Percentiles rank a stretch among this genome's conserved stretches.
These are phyloP conservation scores for Julus scanicus DNA, from an alignment of 2,888 invertebrate genomes.

Conservation along the genomic window DNA sequence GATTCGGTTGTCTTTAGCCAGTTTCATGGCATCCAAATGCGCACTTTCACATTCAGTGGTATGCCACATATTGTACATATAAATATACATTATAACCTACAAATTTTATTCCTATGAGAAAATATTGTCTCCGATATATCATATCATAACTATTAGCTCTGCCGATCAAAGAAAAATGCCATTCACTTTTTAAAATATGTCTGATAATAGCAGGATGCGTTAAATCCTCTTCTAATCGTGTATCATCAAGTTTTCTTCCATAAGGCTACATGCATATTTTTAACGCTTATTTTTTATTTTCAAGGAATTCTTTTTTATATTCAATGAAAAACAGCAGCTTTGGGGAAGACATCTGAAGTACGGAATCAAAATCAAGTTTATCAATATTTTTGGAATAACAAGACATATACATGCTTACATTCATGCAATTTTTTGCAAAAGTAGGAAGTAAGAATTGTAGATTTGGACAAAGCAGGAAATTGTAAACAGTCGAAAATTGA, in stretches of 20 bases:
- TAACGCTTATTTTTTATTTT: not conserved
- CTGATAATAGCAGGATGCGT: not conserved
- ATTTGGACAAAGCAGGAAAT: slow-evolving; percentile 1
- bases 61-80: slow-evolving; percentile 32
- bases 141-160: slow-evolving; percentile 14
- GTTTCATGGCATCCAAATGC: slow-evolving; percentile 20
- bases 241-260: not conserved
- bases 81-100: not conserved
- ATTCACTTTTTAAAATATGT: not conserved
- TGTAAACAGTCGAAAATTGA: not conserved
- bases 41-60: not conserved
- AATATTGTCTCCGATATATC: not conserved
- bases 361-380: not conserved
- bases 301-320: not conserved
- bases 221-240: not conserved
- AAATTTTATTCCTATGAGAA: not conserved
- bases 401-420: not conserved
- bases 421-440: not conserved
- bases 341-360: not conserved
- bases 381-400: not conserved
- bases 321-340: not conserved
- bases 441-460: not conserved
- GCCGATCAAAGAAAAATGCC: slow-evolving; percentile 12
- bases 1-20: not conserved
- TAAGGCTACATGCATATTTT: not conserved